Base-by-base conservation (phyloP, 2,113 vertebrate species). In the Macquaria australasica region DNA sequence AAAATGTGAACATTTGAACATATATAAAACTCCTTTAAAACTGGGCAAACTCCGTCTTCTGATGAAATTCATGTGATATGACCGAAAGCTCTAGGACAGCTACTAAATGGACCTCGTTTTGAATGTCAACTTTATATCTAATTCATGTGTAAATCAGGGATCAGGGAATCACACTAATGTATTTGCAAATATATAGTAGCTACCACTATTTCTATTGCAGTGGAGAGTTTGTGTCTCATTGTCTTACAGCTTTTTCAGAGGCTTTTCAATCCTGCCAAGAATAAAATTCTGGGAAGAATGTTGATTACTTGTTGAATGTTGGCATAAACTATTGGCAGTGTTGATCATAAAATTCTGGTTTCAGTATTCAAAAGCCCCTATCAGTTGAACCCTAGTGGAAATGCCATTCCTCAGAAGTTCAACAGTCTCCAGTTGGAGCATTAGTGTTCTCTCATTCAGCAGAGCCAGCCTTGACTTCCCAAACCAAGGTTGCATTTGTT, bases 401-500 rank as follows among this genome's bases (percentile, higher is more conserved):
- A 71, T 75, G 9, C 14, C 16, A 62, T 51, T 81, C 71, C 51
- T 55, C 59, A 58, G 60, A 79, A 14, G 45, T 48, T 48, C 45
- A 15, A 48, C 60, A 63, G 80, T 70, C 70, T 67, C 39, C 50
- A 51, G 16, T 73, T 66, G 73, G 39, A 82, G 53, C 56, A 20
- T 55, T 20, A 18, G 41, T 56, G 53, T 79, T 87, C 75, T 41
- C 55, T 75, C 69, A 67, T 75, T 56, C 51, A 75, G 69, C 76
- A 76, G 20, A 45, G 76, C 81, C 80, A 55, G 71, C 50, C 84
- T 80, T n/a, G 14, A 67, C 62, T 83, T 89, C 62, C 84, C 62
- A 79, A 75, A 75, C 31, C 8, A 4, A 73, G 59, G n/a, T 90
- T 81, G 77, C 89, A 86, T 93, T 93, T 92, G 92, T 93, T 91